phyloP scores from a whole-genome alignment of 2,888 invertebrate genomes.

The Serrognathus titanus region DNA sequence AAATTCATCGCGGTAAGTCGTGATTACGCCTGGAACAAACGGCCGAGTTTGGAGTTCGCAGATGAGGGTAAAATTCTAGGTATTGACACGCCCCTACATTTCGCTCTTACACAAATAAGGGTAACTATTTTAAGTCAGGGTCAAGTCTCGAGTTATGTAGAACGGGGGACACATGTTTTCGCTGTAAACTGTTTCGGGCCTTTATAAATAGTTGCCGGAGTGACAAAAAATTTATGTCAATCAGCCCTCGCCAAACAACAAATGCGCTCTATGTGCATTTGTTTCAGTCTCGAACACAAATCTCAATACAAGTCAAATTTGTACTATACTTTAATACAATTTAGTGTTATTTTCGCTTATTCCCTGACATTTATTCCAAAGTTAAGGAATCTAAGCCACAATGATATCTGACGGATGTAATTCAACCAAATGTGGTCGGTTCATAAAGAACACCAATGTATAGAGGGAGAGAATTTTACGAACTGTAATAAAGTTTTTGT shows the following conservation, averaged over 20 bases:
- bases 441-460: too few relatives aligned
- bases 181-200: not conserved
- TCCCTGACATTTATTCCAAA: too few relatives aligned
- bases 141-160: not conserved
- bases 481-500: too few relatives aligned
- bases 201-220: not conserved
- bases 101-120: conserved; percentile 2
- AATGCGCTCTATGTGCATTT: not conserved
- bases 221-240: not conserved
- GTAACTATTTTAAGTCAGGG: conserved; percentile 1
- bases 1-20: not conserved
- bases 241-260: not conserved
- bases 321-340: too few relatives aligned
- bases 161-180: not conserved
- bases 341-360: too few relatives aligned
- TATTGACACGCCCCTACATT: conserved; percentile 1
- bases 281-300: not conserved
- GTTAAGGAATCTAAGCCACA: too few relatives aligned
- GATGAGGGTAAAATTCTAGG: conserved; percentile 4
- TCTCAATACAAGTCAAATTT: not conserved
- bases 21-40: not conserved
- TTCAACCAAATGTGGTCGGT: too few relatives aligned
- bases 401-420: too few relatives aligned
- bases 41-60: not conserved
- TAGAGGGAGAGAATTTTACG: too few relatives aligned